Percentiles rank a stretch among this genome's conserved stretches.
Conservation (phyloP, 2,797 vertebrate genomes). For the Esox lucius region DNA sequence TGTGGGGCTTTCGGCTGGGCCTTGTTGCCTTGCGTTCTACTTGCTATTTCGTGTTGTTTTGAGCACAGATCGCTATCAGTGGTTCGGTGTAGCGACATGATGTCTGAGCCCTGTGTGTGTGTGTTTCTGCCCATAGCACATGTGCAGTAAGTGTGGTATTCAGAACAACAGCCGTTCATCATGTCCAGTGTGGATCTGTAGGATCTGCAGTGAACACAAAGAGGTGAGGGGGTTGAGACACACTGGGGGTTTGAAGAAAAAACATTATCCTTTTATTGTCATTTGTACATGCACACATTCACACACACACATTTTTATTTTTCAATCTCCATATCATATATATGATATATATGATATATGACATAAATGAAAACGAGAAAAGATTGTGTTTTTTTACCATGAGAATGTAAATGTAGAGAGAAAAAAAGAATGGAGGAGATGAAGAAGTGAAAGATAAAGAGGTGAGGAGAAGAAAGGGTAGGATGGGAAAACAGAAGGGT, state of each 20-base stretch:
- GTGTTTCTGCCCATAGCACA: slow-evolving; percentile 73
- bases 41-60: slow-evolving; percentile 34
- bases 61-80: not conserved
- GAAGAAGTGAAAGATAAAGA: not conserved
- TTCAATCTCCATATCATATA: too few species aligned
- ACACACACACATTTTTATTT: too few species aligned
- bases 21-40: slow-evolving; percentile 2
- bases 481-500: not conserved
- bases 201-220: slow-evolving; percentile 91
- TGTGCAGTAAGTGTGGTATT: slow-evolving; percentile 90
- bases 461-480: not conserved
- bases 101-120: not conserved
- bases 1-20: too few species aligned
- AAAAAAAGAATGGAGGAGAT: not conserved
- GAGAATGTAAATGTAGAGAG: not conserved
- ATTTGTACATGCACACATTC: too few species aligned
- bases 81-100: too few species aligned
- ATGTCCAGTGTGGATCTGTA: slow-evolving; percentile 86
- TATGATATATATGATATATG: too few species aligned
- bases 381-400: not conserved
- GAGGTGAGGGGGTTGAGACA: slow-evolving; percentile 80
- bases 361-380: too few species aligned
- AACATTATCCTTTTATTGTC: too few species aligned
- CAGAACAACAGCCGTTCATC: slow-evolving; percentile 75
- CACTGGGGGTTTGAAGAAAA: not conserved